phyloP scores from a whole-genome alignment of 2,888 invertebrate species.

The Hyposoter didymator region DNA sequence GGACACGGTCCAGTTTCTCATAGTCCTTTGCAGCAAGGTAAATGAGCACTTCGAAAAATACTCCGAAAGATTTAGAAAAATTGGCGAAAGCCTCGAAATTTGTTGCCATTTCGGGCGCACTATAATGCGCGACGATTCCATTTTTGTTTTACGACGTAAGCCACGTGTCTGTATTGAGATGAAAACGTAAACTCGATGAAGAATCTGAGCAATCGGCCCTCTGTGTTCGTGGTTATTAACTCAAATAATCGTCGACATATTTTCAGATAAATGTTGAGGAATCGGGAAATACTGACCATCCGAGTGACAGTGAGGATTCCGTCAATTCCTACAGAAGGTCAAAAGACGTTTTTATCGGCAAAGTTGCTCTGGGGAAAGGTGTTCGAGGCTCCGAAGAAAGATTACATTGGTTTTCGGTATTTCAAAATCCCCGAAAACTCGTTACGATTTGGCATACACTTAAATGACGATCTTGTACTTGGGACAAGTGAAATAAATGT shows the following conservation, averaged over 20 bases:
- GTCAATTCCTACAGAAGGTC: constrained; percentile 76
- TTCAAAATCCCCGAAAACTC: constrained; percentile 83
- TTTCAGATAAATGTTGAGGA: constrained; percentile 68
- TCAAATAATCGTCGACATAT: not conserved
- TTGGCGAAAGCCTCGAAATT: not conserved
- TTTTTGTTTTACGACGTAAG: too few relatives aligned
- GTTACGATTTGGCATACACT: constrained; percentile 83
- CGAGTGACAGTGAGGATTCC: constrained; percentile 81
- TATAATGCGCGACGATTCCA: too few relatives aligned
- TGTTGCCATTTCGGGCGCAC: too few relatives aligned
- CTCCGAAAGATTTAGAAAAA: not conserved
- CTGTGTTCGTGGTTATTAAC: not conserved
- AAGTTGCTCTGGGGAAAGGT: constrained; percentile 83
- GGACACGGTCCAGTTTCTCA: constrained; percentile 82
- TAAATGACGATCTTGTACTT: constrained; percentile 73
- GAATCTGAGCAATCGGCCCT: not conserved
- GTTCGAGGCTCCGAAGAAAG: constrained; percentile 81
- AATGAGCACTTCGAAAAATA: not conserved
- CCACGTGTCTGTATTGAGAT: not conserved
- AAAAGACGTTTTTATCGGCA: constrained; percentile 79
- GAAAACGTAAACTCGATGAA: not conserved
- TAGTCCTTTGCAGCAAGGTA: constrained; percentile 82
- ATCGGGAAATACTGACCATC: constrained; percentile 70
- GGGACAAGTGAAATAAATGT: constrained; percentile 22
- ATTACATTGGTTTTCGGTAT: constrained; percentile 82